Conservation (phyloP, 2,113 vertebrate genomes). For the Xiphorhynchus elegans region DNA sequence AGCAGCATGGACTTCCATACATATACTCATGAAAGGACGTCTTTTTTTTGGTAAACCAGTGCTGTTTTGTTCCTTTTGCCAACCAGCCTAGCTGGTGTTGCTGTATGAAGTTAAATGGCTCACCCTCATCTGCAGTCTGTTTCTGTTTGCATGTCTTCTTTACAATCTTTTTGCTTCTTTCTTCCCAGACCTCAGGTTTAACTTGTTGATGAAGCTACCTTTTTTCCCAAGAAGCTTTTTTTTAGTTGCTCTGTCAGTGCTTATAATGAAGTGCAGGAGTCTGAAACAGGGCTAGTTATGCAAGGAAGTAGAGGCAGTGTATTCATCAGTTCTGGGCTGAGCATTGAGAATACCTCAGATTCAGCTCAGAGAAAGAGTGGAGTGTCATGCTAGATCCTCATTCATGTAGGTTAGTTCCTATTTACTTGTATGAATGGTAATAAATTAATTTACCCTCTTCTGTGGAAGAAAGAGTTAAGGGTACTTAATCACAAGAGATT, state of each 20-base stretch:
- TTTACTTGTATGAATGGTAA: not conserved
- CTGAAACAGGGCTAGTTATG: not conserved
- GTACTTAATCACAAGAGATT: not conserved
- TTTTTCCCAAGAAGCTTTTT: not conserved
- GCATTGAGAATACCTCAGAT: not conserved
- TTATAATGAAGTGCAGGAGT: not conserved
- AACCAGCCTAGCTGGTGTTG: not conserved
- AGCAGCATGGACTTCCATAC: not conserved
- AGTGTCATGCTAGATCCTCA: not conserved
- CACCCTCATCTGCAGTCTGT: not conserved
- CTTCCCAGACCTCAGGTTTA: not conserved
- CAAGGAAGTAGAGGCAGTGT: not conserved
- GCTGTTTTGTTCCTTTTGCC: not conserved
- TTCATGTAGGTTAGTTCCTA: not conserved
- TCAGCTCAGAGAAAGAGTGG: not conserved
- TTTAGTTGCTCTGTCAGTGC: not conserved
- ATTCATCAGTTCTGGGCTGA: not conserved
- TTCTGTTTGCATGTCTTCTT: not conserved
- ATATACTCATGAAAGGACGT: not conserved
- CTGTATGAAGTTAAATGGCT: not conserved
- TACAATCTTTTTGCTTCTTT: not conserved
- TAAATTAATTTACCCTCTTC: not conserved
- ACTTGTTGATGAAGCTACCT: not conserved
- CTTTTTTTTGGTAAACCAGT: not conserved
- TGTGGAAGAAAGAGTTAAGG: not conserved